phyloP scores from a whole-genome alignment of 2,113 vertebrate species.

The Callopanchax toddi region DNA sequence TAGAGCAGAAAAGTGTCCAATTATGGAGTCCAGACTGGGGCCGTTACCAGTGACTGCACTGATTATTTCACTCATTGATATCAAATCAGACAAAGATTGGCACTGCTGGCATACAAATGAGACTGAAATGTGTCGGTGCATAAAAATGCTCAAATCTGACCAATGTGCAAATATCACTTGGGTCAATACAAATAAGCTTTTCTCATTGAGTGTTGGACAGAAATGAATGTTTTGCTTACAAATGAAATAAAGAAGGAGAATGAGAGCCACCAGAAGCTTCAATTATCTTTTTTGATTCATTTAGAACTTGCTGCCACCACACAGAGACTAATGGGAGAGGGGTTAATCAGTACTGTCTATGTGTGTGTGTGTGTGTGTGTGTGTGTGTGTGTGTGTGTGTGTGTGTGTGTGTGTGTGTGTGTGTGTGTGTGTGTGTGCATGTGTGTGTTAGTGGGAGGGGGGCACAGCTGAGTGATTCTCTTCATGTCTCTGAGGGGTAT shows the following conservation, averaged over 20 bases:
- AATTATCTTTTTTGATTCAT: conserved; percentile 67
- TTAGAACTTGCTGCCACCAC: conserved; percentile 48
- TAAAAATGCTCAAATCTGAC: conserved; percentile 40
- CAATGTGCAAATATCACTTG: conserved; percentile 11
- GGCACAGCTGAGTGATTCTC: conserved; percentile 65
- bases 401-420: conserved; percentile 20
- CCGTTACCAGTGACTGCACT: conserved; percentile 48
- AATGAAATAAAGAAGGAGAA: conserved; percentile 46
- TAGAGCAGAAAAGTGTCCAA: conserved; percentile 47
- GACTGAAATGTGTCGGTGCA: conserved; percentile 45
- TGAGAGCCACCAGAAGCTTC: conserved; percentile 44
- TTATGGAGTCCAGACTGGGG: conserved; percentile 58
- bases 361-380: conserved; percentile 20
- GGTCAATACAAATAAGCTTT: conserved; percentile 57
- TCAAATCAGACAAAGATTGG: conserved; percentile 65
- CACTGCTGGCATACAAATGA: conserved; percentile 56
- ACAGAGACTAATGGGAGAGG: conserved; percentile 36
- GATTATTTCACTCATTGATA: conserved; percentile 55
- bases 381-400: conserved; percentile 20
- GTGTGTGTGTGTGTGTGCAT: conserved; percentile 10
- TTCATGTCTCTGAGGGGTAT: conserved; percentile 68
- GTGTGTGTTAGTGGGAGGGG: conserved; percentile 17
- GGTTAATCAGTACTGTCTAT: conserved; percentile 45
- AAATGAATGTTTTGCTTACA: conserved; percentile 50
- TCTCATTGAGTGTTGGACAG: conserved; percentile 46